Percentiles rank a stretch among this genome's conserved stretches.
These are phyloP conservation scores for Eulemur coronatus DNA, from an alignment of 2,797 vertebrate genomes.

Conservation along the genomic window DNA sequence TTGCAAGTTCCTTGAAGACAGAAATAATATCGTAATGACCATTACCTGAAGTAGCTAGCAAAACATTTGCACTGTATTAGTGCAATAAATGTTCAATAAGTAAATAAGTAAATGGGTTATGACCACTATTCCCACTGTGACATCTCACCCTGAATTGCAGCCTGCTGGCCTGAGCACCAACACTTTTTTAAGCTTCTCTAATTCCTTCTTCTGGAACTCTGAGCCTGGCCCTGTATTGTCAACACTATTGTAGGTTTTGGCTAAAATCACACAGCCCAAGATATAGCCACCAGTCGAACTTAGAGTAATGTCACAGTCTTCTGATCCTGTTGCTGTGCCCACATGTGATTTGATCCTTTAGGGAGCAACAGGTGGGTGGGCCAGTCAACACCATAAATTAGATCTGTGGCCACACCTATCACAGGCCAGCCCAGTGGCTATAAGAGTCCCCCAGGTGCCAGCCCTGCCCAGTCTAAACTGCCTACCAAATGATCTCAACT, in stretches of 20 bases:
- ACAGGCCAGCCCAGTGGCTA: neutral
- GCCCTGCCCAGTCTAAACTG: neutral
- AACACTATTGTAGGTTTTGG: neutral
- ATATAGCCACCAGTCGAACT: neutral
- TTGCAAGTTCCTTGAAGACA: neutral
- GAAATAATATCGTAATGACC: neutral
- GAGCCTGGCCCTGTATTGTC: neutral
- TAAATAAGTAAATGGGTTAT: neutral
- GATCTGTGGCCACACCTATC: neutral
- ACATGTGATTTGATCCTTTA: neutral
- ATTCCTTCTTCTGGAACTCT: neutral
- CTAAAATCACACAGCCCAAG: neutral
- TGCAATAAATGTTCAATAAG: neutral
- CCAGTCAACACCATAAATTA: neutral
- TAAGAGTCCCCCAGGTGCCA: neutral
- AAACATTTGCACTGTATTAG: neutral
- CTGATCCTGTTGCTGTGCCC: neutral
- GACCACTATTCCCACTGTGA: neutral
- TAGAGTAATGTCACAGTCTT: neutral
- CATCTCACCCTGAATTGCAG: rapidly evolving
- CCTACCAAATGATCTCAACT: neutral
- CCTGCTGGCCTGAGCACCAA: neutral
- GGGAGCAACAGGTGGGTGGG: neutral
- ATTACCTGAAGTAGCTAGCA: neutral
- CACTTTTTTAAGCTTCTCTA: neutral